These are phyloP conservation scores for Panopea generosa DNA, from an alignment of 2,888 invertebrate genomes.

Conservation along the genomic window DNA sequence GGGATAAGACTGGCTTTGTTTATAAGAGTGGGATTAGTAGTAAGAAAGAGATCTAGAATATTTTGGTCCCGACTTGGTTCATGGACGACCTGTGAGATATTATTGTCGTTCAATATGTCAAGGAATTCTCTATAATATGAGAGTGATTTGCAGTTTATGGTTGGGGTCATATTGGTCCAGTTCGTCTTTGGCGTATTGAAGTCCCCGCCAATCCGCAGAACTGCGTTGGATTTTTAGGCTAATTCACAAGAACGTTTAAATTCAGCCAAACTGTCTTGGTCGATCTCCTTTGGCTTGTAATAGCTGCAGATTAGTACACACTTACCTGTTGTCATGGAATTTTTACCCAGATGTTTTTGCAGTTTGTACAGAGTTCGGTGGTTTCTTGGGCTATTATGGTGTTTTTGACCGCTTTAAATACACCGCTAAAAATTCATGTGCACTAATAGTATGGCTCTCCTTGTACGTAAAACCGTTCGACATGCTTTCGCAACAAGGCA, in stretches of 20 bases:
- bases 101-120: constrained; percentile 13
- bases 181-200: constrained; percentile 27
- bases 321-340: not conserved
- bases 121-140: constrained; percentile 23
- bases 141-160: constrained; percentile 12
- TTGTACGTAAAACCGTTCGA: too few species aligned
- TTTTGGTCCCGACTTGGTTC: constrained; percentile 13
- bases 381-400: constrained; percentile 10
- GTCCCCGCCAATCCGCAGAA: constrained; percentile 23
- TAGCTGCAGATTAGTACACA: constrained; percentile 10
- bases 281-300: constrained; percentile 13
- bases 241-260: constrained; percentile 16
- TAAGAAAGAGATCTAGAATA: constrained; percentile 17
- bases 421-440: too few species aligned
- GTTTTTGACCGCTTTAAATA: constrained; percentile 8
- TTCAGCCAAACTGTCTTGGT: constrained; percentile 12
- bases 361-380: constrained; percentile 3
- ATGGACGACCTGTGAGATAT: constrained; percentile 22
- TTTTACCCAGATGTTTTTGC: constrained; percentile 11
- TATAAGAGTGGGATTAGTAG: constrained; percentile 9
- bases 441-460: too few species aligned
- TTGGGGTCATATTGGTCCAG: constrained; percentile 17
- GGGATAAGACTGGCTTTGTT: constrained; percentile 10
- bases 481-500: too few species aligned
- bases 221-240: constrained; percentile 15